phyloP scores from a whole-genome alignment of 2,888 invertebrate genomes.

The Harpalus rubripes region DNA sequence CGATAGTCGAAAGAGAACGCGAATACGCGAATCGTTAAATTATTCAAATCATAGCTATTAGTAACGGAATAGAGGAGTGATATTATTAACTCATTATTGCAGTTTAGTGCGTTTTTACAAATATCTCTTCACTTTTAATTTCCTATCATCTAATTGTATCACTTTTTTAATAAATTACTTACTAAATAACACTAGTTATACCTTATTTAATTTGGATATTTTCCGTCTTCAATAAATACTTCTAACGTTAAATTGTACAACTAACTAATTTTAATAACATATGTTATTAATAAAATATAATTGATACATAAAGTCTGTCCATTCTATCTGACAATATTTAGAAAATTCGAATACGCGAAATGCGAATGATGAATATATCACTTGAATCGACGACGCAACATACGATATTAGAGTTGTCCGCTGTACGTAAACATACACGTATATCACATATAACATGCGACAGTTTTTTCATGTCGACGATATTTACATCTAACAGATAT shows the following conservation, averaged over 20 bases:
- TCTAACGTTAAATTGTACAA: slow-evolving; percentile 63
- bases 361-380: slow-evolving; percentile 9
- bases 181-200: slow-evolving; percentile 65
- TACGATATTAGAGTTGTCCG: slow-evolving; percentile 13
- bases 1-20: slow-evolving; percentile 12
- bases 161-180: slow-evolving; percentile 64
- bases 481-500: slow-evolving; percentile 36
- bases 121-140: slow-evolving; percentile 53
- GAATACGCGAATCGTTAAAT: slow-evolving; percentile 7
- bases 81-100: slow-evolving; percentile 45
- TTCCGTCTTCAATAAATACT: slow-evolving; percentile 52
- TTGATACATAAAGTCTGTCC: slow-evolving; percentile 59
- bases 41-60: slow-evolving; percentile 16
- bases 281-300: slow-evolving; percentile 60
- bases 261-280: slow-evolving; percentile 51
- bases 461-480: slow-evolving; percentile 3
- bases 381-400: neutral
- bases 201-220: slow-evolving; percentile 61
- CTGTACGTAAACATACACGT: slow-evolving; percentile 13
- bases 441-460: slow-evolving; percentile 45
- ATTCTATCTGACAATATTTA: slow-evolving; percentile 55
- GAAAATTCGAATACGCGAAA: slow-evolving; percentile 23
- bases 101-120: slow-evolving; percentile 53
- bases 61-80: slow-evolving; percentile 29
- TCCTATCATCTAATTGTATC: slow-evolving; percentile 63